These are phyloP conservation scores for Porites australiensis DNA, from an alignment of 64 coral and sea anemone genomes.

Conservation along the genomic window DNA sequence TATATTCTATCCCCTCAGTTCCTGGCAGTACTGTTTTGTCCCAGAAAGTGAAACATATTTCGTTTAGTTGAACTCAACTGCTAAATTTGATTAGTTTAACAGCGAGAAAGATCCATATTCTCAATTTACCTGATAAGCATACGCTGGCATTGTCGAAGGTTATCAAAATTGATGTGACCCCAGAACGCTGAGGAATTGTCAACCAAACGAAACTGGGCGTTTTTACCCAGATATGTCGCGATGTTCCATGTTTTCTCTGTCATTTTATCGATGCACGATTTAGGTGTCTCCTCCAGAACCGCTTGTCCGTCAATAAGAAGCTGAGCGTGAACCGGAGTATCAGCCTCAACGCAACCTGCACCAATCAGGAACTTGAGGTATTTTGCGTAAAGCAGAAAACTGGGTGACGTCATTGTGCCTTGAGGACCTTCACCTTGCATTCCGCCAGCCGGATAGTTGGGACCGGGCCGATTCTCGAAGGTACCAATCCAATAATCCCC, in stretches of 20 bases:
- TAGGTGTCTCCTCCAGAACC: neutral
- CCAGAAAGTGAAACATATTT: no score
- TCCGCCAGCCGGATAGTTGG: neutral
- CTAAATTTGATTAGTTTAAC: no score
- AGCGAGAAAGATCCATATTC: no score
- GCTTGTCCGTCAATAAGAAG: constrained; percentile 21
- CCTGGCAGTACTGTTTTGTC: no score
- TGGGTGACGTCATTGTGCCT: constrained; percentile 8
- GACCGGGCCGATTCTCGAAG: constrained; percentile 27
- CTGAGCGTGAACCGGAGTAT: neutral
- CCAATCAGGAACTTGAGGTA: constrained; percentile 27
- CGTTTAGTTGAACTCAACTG: no score
- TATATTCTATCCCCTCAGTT: no score
- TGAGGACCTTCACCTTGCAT: neutral
- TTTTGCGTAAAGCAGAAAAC: neutral
- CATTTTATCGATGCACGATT: neutral
- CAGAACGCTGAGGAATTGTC: no score
- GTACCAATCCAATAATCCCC: constrained; percentile 24
- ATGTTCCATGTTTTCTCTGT: neutral
- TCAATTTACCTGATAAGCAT: no score
- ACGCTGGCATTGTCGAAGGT: no score
- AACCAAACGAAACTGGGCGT: no score
- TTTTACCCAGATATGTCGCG: neutral
- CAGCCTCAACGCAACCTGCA: neutral
- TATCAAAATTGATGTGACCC: no score